These are phyloP conservation scores for Sinocyclocheilus anshuiensis DNA, from an alignment of 2,113 vertebrate genomes.

Conservation along the genomic window DNA sequence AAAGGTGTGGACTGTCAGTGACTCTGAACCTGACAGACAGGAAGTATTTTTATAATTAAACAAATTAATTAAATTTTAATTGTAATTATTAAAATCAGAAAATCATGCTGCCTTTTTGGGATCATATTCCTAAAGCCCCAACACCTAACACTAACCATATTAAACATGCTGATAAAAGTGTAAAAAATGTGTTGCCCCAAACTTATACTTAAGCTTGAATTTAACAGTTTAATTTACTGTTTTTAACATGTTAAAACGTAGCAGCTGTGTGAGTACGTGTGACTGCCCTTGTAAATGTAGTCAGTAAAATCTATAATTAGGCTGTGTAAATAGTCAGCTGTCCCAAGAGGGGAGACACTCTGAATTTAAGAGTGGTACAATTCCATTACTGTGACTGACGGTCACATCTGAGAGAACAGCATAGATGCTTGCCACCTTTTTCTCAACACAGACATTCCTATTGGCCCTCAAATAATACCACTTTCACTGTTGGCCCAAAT, in stretches of 20 bases:
- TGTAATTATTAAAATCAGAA: neutral
- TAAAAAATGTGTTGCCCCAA: neutral
- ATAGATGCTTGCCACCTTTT: neutral
- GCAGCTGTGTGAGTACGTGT: neutral
- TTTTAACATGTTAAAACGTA: neutral
- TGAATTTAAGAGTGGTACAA: constrained; percentile 61
- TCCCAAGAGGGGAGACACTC: constrained; percentile 60
- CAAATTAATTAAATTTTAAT: neutral
- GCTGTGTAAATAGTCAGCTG: constrained; percentile 81
- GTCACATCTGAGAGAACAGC: constrained; percentile 65
- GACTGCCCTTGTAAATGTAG: constrained; percentile 20
- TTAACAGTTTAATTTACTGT: neutral
- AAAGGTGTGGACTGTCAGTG: neutral
- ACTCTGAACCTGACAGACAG: neutral
- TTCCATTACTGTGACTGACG: constrained; percentile 71
- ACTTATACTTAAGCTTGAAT: neutral
- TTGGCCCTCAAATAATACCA: neutral
- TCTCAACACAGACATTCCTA: neutral
- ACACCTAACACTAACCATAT: neutral
- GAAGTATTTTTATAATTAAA: neutral
- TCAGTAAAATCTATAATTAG: constrained; percentile 68
- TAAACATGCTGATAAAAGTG: neutral
- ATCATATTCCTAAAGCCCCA: neutral
- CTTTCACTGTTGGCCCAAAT: neutral
- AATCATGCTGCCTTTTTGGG: neutral